Percentiles rank a stretch among this genome's conserved stretches.
Conservation (phyloP, 1,140 invertebrate species). For the Sarcophaga peregrina region DNA sequence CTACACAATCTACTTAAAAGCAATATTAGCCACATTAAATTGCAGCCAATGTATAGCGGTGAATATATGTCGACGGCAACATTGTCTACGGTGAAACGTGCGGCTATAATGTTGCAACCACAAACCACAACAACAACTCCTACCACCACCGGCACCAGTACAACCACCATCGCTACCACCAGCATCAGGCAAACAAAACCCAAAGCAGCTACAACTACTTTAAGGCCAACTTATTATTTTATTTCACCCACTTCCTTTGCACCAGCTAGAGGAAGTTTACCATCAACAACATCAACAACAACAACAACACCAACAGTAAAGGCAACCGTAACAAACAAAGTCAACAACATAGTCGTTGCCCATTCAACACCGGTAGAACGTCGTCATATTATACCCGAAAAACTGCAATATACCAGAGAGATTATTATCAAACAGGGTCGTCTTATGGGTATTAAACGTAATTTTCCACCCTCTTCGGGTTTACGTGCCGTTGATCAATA, state of each 20-base stretch:
- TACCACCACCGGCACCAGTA: background rate
- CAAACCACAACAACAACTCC: slow-evolving; percentile 9
- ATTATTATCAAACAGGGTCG: slow-evolving; percentile 70
- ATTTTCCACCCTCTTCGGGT: slow-evolving; percentile 69
- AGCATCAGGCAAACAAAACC: background rate
- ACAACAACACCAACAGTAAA: slow-evolving; percentile 28
- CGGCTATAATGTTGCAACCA: background rate
- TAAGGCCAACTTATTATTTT: too few species aligned
- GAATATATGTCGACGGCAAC: slow-evolving; percentile 5
- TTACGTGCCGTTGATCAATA: slow-evolving; percentile 72
- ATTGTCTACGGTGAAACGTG: background rate
- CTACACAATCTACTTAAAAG: slow-evolving; percentile 13
- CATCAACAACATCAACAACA: slow-evolving; percentile 51
- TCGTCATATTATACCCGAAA: slow-evolving; percentile 62
- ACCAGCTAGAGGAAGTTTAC: background rate
- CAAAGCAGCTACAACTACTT: too few species aligned
- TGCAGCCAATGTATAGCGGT: background rate
- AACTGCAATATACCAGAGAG: slow-evolving; percentile 66
- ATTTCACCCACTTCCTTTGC: background rate
- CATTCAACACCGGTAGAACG: slow-evolving; percentile 55
- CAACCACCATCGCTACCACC: background rate
- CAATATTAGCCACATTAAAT: background rate
- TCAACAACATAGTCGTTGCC: background rate
- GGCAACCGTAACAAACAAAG: slow-evolving; percentile 45
- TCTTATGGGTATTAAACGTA: slow-evolving; percentile 72